Percentiles rank a stretch among this genome's conserved stretches.
Evolutionary conservation across 2,113 vertebrate species (phyloP).

Genomic region (Phalacrocorax carbo): DNA sequence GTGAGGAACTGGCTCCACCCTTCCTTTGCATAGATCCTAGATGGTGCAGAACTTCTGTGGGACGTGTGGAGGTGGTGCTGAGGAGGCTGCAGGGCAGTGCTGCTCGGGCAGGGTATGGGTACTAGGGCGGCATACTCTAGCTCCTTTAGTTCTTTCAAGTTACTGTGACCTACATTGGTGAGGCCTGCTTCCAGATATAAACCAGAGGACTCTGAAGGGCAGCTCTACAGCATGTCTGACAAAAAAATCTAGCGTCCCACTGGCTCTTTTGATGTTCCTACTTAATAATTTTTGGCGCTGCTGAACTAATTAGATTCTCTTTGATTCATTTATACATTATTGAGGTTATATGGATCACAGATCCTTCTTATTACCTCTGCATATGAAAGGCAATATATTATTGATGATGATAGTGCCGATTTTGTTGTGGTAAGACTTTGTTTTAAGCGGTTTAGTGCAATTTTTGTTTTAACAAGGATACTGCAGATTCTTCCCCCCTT

Average conservation of each 20-base stretch:
- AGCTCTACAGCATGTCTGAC: not conserved
- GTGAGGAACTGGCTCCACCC: conserved; percentile 19
- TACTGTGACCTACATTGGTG: not conserved
- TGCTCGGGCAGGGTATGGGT: not conserved
- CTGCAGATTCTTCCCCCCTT: not conserved
- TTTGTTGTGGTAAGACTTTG: not conserved
- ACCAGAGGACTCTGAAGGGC: not conserved
- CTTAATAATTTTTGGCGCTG: conserved; percentile 19
- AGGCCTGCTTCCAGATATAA: not conserved
- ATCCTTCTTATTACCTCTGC: not conserved
- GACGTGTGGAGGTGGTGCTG: not conserved
- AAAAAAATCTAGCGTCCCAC: not conserved
- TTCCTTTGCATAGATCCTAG: conserved; percentile 4
- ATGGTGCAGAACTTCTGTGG: not conserved
- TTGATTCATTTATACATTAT: conserved; percentile 28
- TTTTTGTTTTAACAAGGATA: not conserved
- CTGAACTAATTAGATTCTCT: conserved; percentile 33
- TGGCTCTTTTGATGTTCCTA: conserved; percentile 30
- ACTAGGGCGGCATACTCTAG: rapidly evolving
- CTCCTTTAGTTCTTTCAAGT: not conserved
- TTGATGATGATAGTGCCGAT: not conserved
- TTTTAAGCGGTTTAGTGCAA: not conserved
- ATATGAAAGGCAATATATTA: conserved; percentile 7
- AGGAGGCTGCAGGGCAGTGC: not conserved
- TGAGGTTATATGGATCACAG: not conserved